Evolutionary conservation across 2,113 vertebrate species (phyloP), one percentile per base, ranked within the genome.

Genomic region (Paratilapia polleni): DNA sequence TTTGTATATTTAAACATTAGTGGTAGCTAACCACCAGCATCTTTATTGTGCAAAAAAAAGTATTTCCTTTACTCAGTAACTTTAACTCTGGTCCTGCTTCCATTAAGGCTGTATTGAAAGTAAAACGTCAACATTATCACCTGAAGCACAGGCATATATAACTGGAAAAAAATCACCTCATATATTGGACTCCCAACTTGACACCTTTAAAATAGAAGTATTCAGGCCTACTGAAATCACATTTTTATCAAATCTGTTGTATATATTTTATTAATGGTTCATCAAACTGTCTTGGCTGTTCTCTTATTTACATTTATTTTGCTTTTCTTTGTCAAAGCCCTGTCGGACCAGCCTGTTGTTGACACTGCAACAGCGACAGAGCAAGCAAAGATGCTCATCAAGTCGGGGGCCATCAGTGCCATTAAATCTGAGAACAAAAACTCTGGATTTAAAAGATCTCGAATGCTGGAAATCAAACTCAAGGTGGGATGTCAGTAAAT

Each of bases 341-440:
- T 98, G 78, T 98, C 97, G 0, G 97, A 98, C 91, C 97, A 98
- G 91, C 97, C 97, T 1, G 96, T 97, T 4, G 95, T 98, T 86
- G 97, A 98, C 91, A 98, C 97, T 0, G 97, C 97, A 10, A 98
- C 97, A 0, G 97, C 97, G 0, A 98, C 97, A 1, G 97, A 98
- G 76, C 97, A 98, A 89, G 97, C 97, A 5, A 98, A 98, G 90
- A 98, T 97, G 97, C 95, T 98, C 74, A 97, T 98, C 90, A 98
- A 98, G 88, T 97, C 97, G 0, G 97, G 97, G 11, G 97, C 97
- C 56, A 98, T 98, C 89, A 98, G 97, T 43, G 97, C 97, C 83
- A 98, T 98, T 91, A 98, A 97, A 83, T 97, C 97, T 0, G 97
- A 98, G 85, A 98, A 97, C 91, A 98, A 98, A 92, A 98, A 97